Evolutionary conservation across 92 coral and sea anemone species (phyloP), one percentile per base, ranked within the genome.

Genomic region (Phenganax subtilis): DNA sequence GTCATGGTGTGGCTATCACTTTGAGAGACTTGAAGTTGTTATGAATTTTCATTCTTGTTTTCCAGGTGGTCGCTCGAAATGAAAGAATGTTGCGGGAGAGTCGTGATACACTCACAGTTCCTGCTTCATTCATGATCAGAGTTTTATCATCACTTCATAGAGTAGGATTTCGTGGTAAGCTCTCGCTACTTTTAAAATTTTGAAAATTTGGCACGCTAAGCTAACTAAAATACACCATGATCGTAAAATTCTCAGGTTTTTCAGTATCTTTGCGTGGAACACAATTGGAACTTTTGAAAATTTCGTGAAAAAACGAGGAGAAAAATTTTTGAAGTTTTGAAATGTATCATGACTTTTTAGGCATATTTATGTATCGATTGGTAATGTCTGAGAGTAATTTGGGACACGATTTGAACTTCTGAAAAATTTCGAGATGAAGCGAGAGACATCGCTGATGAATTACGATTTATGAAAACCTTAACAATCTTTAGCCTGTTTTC

Each of bases 31-130:
- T 37, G 63, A 57, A 53, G 55, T 56, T 70, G 20, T 16, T n/a
- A 20, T 20, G 25, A 10, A n/a, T 8, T 14, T 30, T 57, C 28
- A 44, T 55, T 29, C 0, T 9, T 56, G 30, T 44, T 77, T 71
- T 12, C 65, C 65, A 94, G 98, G 91, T 94, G 51, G 85, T 94
- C 51, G 90, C 87, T 27, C 92, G 97, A 9, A 94, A 94, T 62
- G 98, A 94, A 75, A 91, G 89, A 80, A 94, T 94, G 98, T 63
- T 94, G 52, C 91, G 90, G 51, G 98, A 94, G 78, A 92, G 97
- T 71, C 89, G 98, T 15, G 97, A 94, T 79, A 94, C 98, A 14
- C 89, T 94, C 31, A 94, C 97, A 8, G 98, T 94, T 0, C 98
- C 98, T 0, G 96, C 98, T 12, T 92, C 98, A 17, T 94, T 94